Evolutionary conservation across 2,888 invertebrate species (phyloP).

Genomic region (Panorpa germanica): DNA sequence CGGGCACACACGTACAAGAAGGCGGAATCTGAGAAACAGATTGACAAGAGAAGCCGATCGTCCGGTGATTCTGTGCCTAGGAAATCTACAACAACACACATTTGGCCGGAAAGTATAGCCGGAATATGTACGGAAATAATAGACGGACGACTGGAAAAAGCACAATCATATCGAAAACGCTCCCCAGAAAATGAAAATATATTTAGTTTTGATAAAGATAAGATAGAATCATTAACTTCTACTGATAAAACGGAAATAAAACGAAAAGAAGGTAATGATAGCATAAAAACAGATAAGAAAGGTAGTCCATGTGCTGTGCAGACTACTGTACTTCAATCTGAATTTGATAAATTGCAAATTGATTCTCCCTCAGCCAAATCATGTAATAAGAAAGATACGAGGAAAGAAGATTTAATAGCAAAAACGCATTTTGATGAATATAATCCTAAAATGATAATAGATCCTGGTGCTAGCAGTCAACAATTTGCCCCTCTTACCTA

Average conservation of each 20-base stretch:
- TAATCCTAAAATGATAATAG: constrained; percentile 42
- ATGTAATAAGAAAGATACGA: constrained; percentile 29
- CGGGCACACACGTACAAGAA: no score
- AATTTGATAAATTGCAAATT: constrained; percentile 34
- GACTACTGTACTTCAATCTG: constrained; percentile 35
- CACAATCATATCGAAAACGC: constrained; percentile 36
- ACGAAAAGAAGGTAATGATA: constrained; percentile 24
- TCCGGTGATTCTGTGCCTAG: no score
- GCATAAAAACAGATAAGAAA: constrained; percentile 34
- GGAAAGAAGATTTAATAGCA: constrained; percentile 43
- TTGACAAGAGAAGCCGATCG: no score
- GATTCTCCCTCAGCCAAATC: constrained; percentile 14
- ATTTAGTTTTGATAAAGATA: constrained; percentile 58
- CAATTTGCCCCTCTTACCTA: constrained; percentile 33
- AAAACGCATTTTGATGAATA: constrained; percentile 51
- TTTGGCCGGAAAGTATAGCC: constrained; percentile 34
- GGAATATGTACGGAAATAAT: constrained; percentile 31
- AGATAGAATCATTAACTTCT: constrained; percentile 50
- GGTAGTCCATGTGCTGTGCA: constrained; percentile 31
- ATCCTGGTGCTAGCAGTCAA: constrained; percentile 29
- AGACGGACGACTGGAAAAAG: constrained; percentile 26
- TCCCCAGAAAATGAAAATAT: constrained; percentile 50
- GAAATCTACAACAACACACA: constrained; percentile 22
- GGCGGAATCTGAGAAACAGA: no score
- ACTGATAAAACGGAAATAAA: constrained; percentile 24